A percentile compares a stretch with the other conserved stretches of the same genome.
These are phyloP conservation scores for Xenotilapia leptura DNA, from an alignment of 2,113 vertebrate genomes.

Conservation along the genomic window DNA sequence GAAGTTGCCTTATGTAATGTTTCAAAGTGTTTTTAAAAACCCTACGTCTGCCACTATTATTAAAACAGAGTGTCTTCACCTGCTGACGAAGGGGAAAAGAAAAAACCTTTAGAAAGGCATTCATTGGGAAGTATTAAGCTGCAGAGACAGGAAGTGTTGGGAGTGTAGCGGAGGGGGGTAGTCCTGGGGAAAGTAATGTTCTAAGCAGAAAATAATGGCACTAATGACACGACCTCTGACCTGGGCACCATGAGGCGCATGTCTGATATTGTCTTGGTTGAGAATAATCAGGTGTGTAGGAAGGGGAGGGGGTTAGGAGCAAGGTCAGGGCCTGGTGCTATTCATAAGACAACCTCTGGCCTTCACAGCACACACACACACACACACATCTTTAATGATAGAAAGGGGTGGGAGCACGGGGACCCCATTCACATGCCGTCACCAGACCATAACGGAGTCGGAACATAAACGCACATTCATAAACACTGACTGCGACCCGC, in stretches of 20 bases:
- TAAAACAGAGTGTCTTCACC: neutral
- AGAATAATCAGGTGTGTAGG: neutral
- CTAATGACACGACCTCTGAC: constrained; percentile 50
- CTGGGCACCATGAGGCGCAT: neutral
- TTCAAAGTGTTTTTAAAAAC: neutral
- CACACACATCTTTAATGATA: neutral
- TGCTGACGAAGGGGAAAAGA: constrained; percentile 28
- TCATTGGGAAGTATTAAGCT: constrained; percentile 13
- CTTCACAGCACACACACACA: neutral
- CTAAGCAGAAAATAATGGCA: constrained; percentile 21
- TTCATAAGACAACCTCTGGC: neutral
- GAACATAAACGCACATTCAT: constrained; percentile 27
- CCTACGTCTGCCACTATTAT: neutral
- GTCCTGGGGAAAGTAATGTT: neutral
- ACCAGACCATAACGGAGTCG: constrained; percentile 10
- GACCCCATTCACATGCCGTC: neutral
- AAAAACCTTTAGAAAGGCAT: neutral
- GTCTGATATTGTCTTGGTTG: constrained; percentile 4
- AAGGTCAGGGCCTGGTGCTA: constrained; percentile 8
- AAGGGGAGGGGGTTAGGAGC: fast-evolving
- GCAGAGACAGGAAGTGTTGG: constrained; percentile 2
- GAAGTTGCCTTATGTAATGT: neutral
- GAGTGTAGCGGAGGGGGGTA: neutral
- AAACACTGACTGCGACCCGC: neutral
- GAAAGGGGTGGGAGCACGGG: neutral